Evolutionary conservation across 2,888 invertebrate genomes (phyloP).

Genomic region (Meiosimyza decipiens): DNA sequence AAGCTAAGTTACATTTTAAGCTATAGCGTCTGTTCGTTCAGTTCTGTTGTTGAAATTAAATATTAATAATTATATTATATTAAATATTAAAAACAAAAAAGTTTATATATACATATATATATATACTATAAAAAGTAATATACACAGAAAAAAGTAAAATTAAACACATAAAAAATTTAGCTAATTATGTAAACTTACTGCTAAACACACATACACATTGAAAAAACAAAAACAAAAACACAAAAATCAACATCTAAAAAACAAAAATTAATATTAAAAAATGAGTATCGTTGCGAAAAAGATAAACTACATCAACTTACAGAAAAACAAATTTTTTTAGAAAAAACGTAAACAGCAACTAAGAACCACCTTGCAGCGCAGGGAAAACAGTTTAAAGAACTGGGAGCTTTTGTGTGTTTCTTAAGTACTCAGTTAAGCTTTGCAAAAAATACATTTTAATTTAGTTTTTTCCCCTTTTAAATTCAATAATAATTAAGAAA

Average conservation of each 20-base stretch:
- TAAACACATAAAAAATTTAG: constrained; percentile 44
- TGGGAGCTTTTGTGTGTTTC: constrained; percentile 13
- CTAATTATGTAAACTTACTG: constrained; percentile 50
- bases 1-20: constrained; percentile 55
- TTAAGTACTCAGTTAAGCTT: constrained; percentile 32
- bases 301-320: constrained; percentile 33
- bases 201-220: constrained; percentile 47
- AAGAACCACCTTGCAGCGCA: constrained; percentile 2
- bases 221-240: constrained; percentile 39
- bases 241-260: constrained; percentile 37
- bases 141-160: constrained; percentile 43
- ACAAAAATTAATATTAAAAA: constrained; percentile 37
- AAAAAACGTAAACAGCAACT: not conserved
- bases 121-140: constrained; percentile 47
- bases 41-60: constrained; percentile 62
- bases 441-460: constrained; percentile 12
- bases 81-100: constrained; percentile 44
- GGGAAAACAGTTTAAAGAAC: not conserved
- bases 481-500: constrained; percentile 25
- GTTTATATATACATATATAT: constrained; percentile 50
- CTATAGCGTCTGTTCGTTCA: constrained; percentile 65
- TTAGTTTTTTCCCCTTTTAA: not conserved
- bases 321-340: not conserved
- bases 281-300: constrained; percentile 41
- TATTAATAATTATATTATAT: constrained; percentile 43